Evolutionary conservation across 2,888 invertebrate species (phyloP).

Genomic region (Caradrina clavipalpis): DNA sequence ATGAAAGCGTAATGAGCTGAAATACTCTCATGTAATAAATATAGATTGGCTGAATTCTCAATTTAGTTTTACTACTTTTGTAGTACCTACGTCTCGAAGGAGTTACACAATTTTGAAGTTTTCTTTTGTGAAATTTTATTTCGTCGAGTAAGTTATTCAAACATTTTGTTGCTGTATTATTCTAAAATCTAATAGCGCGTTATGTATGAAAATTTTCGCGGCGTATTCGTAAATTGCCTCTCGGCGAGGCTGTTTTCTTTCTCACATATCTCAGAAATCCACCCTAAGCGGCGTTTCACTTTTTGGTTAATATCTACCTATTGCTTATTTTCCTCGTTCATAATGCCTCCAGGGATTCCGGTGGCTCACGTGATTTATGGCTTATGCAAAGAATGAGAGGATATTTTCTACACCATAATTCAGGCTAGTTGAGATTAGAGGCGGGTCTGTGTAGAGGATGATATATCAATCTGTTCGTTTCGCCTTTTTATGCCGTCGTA

Average conservation of each 20-base stretch:
- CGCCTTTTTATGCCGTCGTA: conserved; percentile 69
- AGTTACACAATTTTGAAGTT: conserved; percentile 35
- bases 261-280: conserved; percentile 64
- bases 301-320: conserved; percentile 83
- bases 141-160: conserved; percentile 6
- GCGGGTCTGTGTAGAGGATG: conserved; percentile 78
- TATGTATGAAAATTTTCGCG: conserved; percentile 41
- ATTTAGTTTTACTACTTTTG: conserved; percentile 46
- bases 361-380: conserved; percentile 86
- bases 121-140: conserved; percentile 34
- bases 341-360: conserved; percentile 84
- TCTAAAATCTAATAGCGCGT: conserved; percentile 43
- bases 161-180: conserved; percentile 35
- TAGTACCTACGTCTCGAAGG: conserved; percentile 40
- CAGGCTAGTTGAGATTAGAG: conserved; percentile 88
- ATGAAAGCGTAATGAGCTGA: conserved; percentile 63
- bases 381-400: conserved; percentile 89
- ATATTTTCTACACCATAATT: conserved; percentile 89
- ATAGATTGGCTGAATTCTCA: conserved; percentile 48
- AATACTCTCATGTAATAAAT: conserved; percentile 48
- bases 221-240: conserved; percentile 52
- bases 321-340: conserved; percentile 86
- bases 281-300: conserved; percentile 70
- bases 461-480: conserved; percentile 83
- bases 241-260: conserved; percentile 58